Evolutionary conservation across 2,888 invertebrate genomes (phyloP), one percentile per base, ranked within the genome.

Genomic region (Orthosia cruda): DNA sequence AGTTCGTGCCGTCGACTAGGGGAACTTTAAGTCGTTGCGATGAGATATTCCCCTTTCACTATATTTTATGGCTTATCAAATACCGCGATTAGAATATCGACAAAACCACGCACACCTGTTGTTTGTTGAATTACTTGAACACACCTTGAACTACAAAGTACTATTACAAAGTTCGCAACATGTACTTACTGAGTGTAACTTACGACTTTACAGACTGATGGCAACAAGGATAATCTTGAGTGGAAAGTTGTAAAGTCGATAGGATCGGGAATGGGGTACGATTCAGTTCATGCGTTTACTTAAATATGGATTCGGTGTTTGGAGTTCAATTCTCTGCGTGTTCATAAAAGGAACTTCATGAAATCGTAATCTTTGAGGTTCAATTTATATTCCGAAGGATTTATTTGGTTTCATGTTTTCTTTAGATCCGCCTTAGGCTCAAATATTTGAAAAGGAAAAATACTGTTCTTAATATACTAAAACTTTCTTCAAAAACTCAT

Each of bases 191-290:
- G 74, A 62, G 58, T 72, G 62, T 66, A 72, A 83, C 67, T 68
- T 79, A n/a, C 32, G 55, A 50, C 69, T 65, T 69, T 13, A 57
- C 59, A 71, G 82, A 80, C 76, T 76, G 76, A 76, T 72, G 72
- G 71, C 67, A 80, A 77, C 73, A 74, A 58, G 73, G 72, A 75
- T 86, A 75, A 86, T 85, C 84, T 77, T 77, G 26, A 86, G 86
- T 77, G 62, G 74, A 83, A 85, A 85, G 84, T 85, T 86, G 65
- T 71, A 61, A 74, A 75, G 74, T 73, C 74, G 77, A 77, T 73
- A 64, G 57, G 66, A 80, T 79, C 67, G 65, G 18, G 61, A 80
- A 70, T 52, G 50, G 58, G 52, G 62, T 68, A 80, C 74, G 52
- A 78, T 78, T 72, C 67, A 74, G 67, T 74, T 83, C 80, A 77